Evolutionary conservation across 2,888 invertebrate genomes (phyloP), one percentile per base, ranked within the genome.

Genomic region (Lacanobia wlatinum): DNA sequence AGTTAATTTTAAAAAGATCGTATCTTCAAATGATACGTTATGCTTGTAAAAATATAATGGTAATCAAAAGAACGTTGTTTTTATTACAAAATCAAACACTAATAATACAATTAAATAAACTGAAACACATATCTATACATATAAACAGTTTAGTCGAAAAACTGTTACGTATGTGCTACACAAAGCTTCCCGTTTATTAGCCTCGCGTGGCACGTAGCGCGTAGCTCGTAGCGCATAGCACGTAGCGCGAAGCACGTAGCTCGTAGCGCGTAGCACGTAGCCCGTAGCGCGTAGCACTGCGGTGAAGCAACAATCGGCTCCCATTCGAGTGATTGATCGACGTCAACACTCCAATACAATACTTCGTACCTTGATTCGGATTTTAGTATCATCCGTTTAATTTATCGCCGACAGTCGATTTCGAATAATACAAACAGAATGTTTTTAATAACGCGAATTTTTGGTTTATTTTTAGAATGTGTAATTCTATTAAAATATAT

Each of bases 271-370:
- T 79, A 56, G 62, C 78, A 14, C 77, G 64, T 61, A 38, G 52
- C 77, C 2, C 64, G 67, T 70, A 52, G 66, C 64, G 21, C 69
- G 69, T 69, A 80, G 64, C 68, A 46, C 62, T n/a, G 40, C 46
- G 21, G 34, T 48, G 56, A 14, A 60, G 12, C 53, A 53, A 50
- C 56, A 66, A 62, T 66, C 46, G 68, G 56, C 66, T 77, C 56
- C 23, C 65, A 82, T 64, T 46, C 50, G 60, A 73, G 70, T 80
- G 71, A 83, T 69, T 66, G 63, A 78, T 81, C 66, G 75, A 69
- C 60, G 63, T 66, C 66, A 58, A 78, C 70, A 64, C 40, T 69
- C 46, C 67, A 66, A 78, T 71, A 62, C 65, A 67, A 78, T 62
- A 62, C 65, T 59, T 62, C 55, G 63, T 56, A 63, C 70, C 56